A percentile compares a stretch with the other conserved stretches of the same genome.
phyloP scores from a whole-genome alignment of 2,113 vertebrate genomes.

The Okapia johnstoni region DNA sequence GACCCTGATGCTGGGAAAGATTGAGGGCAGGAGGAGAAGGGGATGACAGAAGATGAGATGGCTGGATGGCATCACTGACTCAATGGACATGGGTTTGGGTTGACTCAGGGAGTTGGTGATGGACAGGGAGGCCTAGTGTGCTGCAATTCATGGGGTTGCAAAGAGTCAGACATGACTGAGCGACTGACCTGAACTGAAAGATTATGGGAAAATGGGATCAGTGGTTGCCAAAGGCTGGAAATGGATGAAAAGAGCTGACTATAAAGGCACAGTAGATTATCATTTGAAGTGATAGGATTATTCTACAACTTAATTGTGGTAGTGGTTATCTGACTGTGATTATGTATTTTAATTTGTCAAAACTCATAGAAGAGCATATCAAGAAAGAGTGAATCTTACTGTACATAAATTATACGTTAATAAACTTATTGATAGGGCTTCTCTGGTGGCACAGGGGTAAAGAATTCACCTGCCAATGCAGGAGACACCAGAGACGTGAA shows the following conservation, averaged over 20 bases:
- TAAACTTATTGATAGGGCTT: background rate
- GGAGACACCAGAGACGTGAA: background rate
- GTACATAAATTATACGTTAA: background rate
- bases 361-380: background rate
- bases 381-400: background rate
- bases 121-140: too few relatives aligned
- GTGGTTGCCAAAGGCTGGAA: background rate
- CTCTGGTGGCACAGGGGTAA: background rate
- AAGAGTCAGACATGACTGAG: too few relatives aligned
- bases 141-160: too few relatives aligned
- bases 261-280: background rate
- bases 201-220: background rate
- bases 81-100: too few relatives aligned
- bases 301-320: background rate
- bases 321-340: background rate
- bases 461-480: background rate
- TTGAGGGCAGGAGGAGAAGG: too few relatives aligned
- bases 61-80: too few relatives aligned
- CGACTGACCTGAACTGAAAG: background rate
- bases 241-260: background rate
- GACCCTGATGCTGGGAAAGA: too few relatives aligned
- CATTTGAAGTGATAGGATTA: background rate
- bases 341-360: background rate
- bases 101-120: too few relatives aligned
- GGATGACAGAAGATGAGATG: too few relatives aligned